Evolutionary conservation across 2,113 vertebrate genomes (phyloP).

Genomic region (Ondatra zibethicus): DNA sequence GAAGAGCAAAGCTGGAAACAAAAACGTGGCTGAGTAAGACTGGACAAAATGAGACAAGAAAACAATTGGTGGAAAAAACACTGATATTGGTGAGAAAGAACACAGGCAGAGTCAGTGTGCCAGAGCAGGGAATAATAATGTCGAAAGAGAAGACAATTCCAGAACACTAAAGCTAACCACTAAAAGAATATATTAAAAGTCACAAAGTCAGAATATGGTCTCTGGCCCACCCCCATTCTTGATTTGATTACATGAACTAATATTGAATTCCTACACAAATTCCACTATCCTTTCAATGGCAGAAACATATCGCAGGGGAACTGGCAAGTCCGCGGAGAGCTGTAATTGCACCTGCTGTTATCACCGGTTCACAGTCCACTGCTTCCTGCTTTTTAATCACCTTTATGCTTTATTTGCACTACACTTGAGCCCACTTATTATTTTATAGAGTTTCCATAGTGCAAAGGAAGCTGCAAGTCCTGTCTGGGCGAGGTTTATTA

Average conservation of each 20-base stretch:
- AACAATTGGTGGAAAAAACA: not conserved
- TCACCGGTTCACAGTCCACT: not conserved
- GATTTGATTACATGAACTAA: not conserved
- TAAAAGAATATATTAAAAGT: not conserved
- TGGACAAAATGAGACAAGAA: not conserved
- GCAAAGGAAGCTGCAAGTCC: not conserved
- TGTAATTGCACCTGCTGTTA: not conserved
- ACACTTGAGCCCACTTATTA: not conserved
- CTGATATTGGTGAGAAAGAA: not conserved
- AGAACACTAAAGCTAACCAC: not conserved
- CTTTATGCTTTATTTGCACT: constrained; percentile 14
- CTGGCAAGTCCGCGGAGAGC: not conserved
- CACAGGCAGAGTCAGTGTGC: not conserved
- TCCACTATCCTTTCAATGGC: not conserved
- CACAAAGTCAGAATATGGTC: not conserved
- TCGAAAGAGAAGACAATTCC: not conserved
- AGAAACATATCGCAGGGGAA: not conserved
- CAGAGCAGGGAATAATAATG: not conserved
- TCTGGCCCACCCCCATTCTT: not conserved
- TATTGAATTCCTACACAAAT: not conserved
- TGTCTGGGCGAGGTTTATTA: not conserved
- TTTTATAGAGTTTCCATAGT: not conserved
- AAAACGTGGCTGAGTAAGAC: not conserved
- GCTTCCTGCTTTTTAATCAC: not conserved
- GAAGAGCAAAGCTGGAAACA: not conserved